Percentiles rank a stretch among this genome's conserved stretches.
phyloP scores from a whole-genome alignment of 1,140 invertebrate species.

The Pectinophora gossypiella region DNA sequence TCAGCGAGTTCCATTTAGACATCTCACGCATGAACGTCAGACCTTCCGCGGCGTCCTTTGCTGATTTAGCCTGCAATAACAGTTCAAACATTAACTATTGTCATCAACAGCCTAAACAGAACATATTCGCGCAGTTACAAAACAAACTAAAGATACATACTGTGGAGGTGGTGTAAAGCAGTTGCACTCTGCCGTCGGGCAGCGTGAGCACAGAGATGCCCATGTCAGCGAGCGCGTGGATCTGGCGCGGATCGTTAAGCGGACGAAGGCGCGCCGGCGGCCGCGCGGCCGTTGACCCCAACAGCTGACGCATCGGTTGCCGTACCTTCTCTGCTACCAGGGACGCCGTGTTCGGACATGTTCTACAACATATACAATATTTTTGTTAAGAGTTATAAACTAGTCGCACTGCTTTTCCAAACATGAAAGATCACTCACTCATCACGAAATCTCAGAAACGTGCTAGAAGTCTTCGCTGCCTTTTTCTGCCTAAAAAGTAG shows the following conservation, averaged over 20 bases:
- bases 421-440: too few relatives aligned
- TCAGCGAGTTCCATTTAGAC: conserved; percentile 89
- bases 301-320: conserved; percentile 88
- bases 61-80: conserved; percentile 84
- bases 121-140: too few relatives aligned
- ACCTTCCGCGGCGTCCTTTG: conserved; percentile 93
- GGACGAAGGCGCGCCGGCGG: conserved; percentile 86
- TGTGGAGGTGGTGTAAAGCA: conserved; percentile 90
- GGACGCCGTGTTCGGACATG: conserved; percentile 90
- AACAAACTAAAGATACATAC: too few relatives aligned
- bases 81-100: neutral
- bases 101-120: too few relatives aligned
- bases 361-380: conserved; percentile 76
- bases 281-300: conserved; percentile 85
- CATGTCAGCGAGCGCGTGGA: conserved; percentile 92
- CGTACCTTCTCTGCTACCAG: conserved; percentile 87
- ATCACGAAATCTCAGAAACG: too few relatives aligned
- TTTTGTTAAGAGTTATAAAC: too few relatives aligned
- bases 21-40: conserved; percentile 98
- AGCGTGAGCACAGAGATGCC: conserved; percentile 94
- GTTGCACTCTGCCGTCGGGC: conserved; percentile 91
- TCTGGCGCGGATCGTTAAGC: conserved; percentile 92
- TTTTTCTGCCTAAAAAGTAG: too few relatives aligned
- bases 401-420: too few relatives aligned
- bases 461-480: too few relatives aligned